Conservation (phyloP, 2,797 vertebrate genomes). For the Arctocebus calabarensis region DNA sequence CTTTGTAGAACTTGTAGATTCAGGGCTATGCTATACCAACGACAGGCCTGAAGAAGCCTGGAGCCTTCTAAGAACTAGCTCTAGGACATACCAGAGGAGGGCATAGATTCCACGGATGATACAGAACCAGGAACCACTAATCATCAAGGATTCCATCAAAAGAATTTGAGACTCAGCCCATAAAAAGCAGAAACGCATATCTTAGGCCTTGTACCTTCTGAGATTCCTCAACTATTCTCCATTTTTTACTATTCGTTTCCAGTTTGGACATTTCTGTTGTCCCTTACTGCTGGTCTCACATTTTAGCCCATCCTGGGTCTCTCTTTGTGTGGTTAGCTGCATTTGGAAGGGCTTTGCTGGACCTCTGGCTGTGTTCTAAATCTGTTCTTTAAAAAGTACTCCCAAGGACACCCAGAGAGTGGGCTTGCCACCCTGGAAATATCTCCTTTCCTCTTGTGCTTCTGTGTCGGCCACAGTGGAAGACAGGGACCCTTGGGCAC, state of each 20-base stretch:
- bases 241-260: not conserved
- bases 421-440: not conserved
- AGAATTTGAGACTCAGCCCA: not conserved
- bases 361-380: constrained; percentile 6
- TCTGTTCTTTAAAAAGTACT: not conserved
- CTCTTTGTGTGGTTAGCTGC: not conserved
- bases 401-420: not conserved
- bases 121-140: not conserved
- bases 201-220: not conserved
- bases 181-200: not conserved
- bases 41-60: not conserved
- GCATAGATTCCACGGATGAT: not conserved
- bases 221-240: not conserved
- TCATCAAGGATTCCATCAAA: not conserved
- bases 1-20: not conserved
- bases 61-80: constrained; percentile 45
- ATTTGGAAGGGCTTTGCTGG: not conserved
- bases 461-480: not conserved
- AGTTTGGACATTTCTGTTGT: not conserved
- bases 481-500: not conserved
- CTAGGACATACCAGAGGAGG: constrained; percentile 29
- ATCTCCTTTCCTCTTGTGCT: not conserved
- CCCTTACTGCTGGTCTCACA: not conserved
- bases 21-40: not conserved
- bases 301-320: not conserved